Evolutionary conservation across 2,888 invertebrate species (phyloP), one percentile per base, ranked within the genome.

Genomic region (Uropetala carovei): DNA sequence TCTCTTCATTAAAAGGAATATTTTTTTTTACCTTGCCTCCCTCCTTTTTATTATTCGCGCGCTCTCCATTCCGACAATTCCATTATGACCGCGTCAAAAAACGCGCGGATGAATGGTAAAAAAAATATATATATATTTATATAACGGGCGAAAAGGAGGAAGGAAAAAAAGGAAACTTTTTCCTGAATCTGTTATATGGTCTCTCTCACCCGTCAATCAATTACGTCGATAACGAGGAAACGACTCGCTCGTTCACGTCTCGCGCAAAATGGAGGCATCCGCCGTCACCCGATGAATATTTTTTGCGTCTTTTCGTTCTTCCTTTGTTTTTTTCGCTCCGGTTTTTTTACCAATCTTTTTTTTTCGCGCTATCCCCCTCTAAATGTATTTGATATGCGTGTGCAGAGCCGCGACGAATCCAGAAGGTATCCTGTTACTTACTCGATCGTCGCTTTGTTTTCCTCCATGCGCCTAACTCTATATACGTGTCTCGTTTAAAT

Each of bases 401-500:
- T 22, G 10, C 3, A n/a, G 9, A 68, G 68, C n/a, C 75, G 27
- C 27, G 22, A 10, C 75, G 68, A 14, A 75, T 27, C 68, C 68
- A 68, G 22, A 68, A 68, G 22, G 22, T 10, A 68, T 68, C 68
- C 22, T 5, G 60, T 11, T 43, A 43, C 43, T 43, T 43, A 43
- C 43, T 43, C 43, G 43, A 7, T 3, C 75, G n/a, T 75, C 13
- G 13, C 27, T 75, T 75, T 75, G 27, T 75, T 11, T 27, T 75
- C 10, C 75, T 13, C n/a, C 2, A 60, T 60, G n/a, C 60, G 5
- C 43, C 43, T 43, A 43, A 60, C 59, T 86, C 30, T 86, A 60
- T 86, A 82, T 27, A 58, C 86, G 64, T 89, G 60, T 89, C 56
- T 68, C 64, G 89, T 68, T 60, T 64, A 60, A 86, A 89, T 64